Percentiles rank a stretch among this genome's conserved stretches.
Conservation (phyloP, 2,797 vertebrate species). For the Ambastaia sidthimunki region DNA sequence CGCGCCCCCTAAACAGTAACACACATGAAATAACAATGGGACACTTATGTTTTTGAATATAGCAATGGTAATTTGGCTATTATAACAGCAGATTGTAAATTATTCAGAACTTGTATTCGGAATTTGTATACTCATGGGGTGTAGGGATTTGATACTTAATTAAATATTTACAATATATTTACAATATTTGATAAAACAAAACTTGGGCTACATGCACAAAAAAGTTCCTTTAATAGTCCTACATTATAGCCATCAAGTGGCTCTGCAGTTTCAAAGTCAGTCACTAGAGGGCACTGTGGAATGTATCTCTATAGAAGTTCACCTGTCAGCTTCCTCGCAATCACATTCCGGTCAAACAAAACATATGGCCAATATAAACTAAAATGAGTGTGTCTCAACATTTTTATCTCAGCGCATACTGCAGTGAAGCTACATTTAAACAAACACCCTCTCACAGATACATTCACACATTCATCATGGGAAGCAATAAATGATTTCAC, state of each 20-base stretch:
- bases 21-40: constrained; percentile 1
- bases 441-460: constrained; percentile 1
- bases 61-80: background rate
- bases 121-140: background rate
- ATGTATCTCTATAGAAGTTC: background rate
- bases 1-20: constrained; percentile 15
- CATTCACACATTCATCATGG: constrained; percentile 15
- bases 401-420: constrained; percentile 10
- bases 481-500: constrained; percentile 6
- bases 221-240: background rate
- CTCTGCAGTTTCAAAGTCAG: background rate
- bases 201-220: background rate
- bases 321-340: constrained; percentile 19
- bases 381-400: background rate
- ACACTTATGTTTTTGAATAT: background rate
- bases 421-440: constrained; percentile 13
- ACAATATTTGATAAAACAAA: background rate
- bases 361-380: constrained; percentile 53
- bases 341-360: background rate
- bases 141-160: background rate
- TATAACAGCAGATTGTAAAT: background rate
- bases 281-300: constrained; percentile 45
- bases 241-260: background rate
- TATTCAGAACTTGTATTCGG: background rate
- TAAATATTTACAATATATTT: background rate